phyloP scores from a whole-genome alignment of 2,888 invertebrate species.

The Eilema caniola region DNA sequence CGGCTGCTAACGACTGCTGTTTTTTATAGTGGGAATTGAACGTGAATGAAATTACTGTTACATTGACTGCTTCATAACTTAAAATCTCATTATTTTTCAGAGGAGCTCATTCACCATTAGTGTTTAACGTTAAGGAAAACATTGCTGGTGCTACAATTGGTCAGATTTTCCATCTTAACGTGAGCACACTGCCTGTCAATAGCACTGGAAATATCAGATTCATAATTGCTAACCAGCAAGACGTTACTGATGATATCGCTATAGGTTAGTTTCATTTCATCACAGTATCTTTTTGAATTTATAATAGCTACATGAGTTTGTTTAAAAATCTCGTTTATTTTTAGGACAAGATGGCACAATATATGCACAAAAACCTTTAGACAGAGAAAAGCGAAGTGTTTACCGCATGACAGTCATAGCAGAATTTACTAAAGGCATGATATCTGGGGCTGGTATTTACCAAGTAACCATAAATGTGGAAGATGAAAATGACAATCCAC shows the following conservation, averaged over 20 bases:
- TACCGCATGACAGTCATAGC: slow-evolving; percentile 93
- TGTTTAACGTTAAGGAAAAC: slow-evolving; percentile 93
- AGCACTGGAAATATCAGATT: slow-evolving; percentile 88
- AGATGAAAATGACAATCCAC: slow-evolving; percentile 96
- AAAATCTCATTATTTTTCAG: slow-evolving; percentile 72
- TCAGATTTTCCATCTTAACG: slow-evolving; percentile 88
- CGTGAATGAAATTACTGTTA: not conserved
- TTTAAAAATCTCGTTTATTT: not conserved
- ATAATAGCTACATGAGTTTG: not conserved
- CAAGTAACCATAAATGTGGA: slow-evolving; percentile 93
- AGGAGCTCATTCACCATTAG: slow-evolving; percentile 90
- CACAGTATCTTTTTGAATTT: not conserved
- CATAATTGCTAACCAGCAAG: slow-evolving; percentile 94
- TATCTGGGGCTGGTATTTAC: slow-evolving; percentile 91
- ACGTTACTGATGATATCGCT: slow-evolving; percentile 92
- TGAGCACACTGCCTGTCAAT: slow-evolving; percentile 66
- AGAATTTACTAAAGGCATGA: slow-evolving; percentile 90
- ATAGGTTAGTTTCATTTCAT: slow-evolving; percentile 82
- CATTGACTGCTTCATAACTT: slow-evolving; percentile 2
- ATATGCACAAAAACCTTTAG: slow-evolving; percentile 91
- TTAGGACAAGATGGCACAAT: slow-evolving; percentile 90
- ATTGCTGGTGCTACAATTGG: slow-evolving; percentile 91
- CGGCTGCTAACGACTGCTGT: too few species aligned
- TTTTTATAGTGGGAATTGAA: too few species aligned
- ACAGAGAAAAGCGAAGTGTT: slow-evolving; percentile 91